phyloP scores from a whole-genome alignment of 37 sponge, comb jelly and placozoan species.

The Axinella damicornis region DNA sequence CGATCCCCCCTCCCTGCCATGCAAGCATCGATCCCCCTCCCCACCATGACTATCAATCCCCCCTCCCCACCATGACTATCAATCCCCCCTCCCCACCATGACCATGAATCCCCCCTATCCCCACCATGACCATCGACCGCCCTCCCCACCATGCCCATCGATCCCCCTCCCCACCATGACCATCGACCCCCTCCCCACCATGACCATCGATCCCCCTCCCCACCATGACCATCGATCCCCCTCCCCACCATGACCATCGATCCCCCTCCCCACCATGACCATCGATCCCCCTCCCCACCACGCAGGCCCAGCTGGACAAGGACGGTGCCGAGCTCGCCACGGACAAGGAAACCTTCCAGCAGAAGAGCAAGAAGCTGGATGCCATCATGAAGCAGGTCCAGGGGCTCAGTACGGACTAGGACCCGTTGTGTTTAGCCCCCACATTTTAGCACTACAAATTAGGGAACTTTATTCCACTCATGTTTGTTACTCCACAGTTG shows the following conservation, averaged over 20 bases:
- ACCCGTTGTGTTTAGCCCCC: no score
- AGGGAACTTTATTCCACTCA: no score
- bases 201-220: no score
- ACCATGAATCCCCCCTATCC: not conserved
- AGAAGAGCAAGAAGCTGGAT: constrained; percentile 81
- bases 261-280: constrained; percentile 1
- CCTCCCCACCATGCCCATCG: not conserved
- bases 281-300: not conserved
- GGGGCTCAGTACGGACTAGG: constrained; percentile 62
- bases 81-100: not conserved
- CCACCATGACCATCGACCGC: no score
- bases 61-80: not conserved
- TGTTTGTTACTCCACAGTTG: no score
- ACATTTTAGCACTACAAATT: no score
- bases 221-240: not conserved
- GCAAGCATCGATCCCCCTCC: not conserved
- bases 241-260: not conserved
- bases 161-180: not conserved
- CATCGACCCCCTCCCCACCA: no score
- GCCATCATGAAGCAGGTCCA: constrained; percentile 90
- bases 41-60: not conserved
- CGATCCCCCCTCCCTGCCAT: no score
- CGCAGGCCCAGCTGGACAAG: constrained; percentile 29
- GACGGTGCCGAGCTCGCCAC: constrained; percentile 39
- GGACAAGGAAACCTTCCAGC: constrained; percentile 50